Evolutionary conservation across 2,113 vertebrate genomes (phyloP), one percentile per base, ranked within the genome.

Genomic region (zebrafish (Danio rerio)): DNA sequence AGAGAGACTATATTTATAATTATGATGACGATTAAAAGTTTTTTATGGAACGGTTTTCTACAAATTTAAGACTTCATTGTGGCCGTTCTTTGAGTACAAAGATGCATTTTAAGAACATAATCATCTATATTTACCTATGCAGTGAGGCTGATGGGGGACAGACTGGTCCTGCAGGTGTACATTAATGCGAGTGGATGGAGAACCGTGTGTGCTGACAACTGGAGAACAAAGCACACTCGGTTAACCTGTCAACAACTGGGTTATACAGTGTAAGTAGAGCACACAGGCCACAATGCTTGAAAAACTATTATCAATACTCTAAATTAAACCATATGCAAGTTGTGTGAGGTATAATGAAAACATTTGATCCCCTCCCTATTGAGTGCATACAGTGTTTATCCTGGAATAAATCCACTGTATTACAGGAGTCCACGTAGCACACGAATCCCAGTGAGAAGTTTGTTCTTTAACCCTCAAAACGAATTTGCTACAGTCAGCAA

Each of bases 241-340:
- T 88, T 82, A 2, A 91, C 92, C 72, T 96, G 95, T 0, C 77
- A 87, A 45, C 89, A 95, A 59, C 93, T 96, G 91, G 95, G 95
- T 76, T 96, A 93, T 59, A 42, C 83, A 69, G 94, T 91, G 95
- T 96, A 53, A 84, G 85, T 20, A 15, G 59, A 49, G 21, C 31
- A 40, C 20, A 4, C 70, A 59, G 31, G 49, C 13, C 42, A n/a
- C 13, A 40, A 6, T 52, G 9, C 0, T 16, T 50, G 2, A 31
- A n/a, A 50, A 40, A 63, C n/a, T 7, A n/a, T 16, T 16, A 6
- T 20, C 53, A 40, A 2, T 9, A 43, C n/a, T 31, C 9, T 95
- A 55, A 79, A 83, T 58, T 59, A n/a, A 65, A 43, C 11, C 13
- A 5, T 50, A 50, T 21, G 7, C 12, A 20, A 5, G 13, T 16